Base-by-base conservation (phyloP, 2,797 vertebrate genomes). In the Benthosema pterotum region DNA sequence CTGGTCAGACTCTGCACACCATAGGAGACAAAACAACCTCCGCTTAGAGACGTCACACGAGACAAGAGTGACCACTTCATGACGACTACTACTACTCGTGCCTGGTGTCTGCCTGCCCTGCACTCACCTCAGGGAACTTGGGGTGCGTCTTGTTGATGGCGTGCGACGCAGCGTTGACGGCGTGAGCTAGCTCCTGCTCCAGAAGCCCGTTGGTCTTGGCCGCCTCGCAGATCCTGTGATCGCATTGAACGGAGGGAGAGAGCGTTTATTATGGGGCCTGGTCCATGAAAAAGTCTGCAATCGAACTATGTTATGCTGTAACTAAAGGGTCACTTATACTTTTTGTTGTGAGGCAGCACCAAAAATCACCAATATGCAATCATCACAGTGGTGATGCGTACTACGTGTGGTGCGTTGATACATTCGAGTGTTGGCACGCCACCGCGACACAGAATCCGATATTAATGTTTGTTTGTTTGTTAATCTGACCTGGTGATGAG, bases 81-180 rank as follows among this genome's bases (percentile, higher is more conserved):
- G 28, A n/a, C n/a, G n/a, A n/a, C n/a, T n/a, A n/a, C n/a, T n/a
- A n/a, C n/a, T n/a, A n/a, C n/a, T n/a, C n/a, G 32, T 32, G 28
- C 6, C 47, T 50, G 22, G 45, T 18, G 43, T 8, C 5, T 25
- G 38, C 3, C 5, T 9, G 0, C 3, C 88, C n/a, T n/a, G n/a
- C n/a, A n/a, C n/a, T 88, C 74, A 99, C 97, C 96, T 99, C 97
- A 1, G 96, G 95, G 85, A 95, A 98, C 79, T 94, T 94, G 2
- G 96, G 96, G 75, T 96, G 96, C 46, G 96, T 97, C 92, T 99
- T 98, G 89, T 98, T 97, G 90, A 99, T 94, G 52, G 97, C 97
- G 13, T 99, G 98, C 2, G 98, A 99, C 12, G 96, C 95, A 0
- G 98, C 98, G 13, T 99, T 99, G 50, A 99, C 97, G 0, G 97